Percentiles rank a stretch among this genome's conserved stretches.
These are phyloP conservation scores for Ceratina australensis DNA, from an alignment of 1,140 invertebrate species.

Conservation along the genomic window DNA sequence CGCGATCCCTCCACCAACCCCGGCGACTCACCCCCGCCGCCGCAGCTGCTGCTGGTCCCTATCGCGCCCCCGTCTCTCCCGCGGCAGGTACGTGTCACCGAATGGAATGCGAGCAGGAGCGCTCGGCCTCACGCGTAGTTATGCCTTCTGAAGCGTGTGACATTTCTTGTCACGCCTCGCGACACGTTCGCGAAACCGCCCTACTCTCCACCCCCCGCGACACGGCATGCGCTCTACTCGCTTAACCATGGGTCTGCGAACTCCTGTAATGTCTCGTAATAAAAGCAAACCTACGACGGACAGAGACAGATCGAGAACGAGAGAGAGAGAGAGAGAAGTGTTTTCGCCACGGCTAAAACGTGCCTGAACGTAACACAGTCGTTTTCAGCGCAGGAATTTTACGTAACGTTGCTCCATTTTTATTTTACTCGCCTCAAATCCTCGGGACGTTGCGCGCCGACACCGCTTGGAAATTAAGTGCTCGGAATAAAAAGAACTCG, in stretches of 20 bases:
- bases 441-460: neutral
- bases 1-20: constrained; percentile 47
- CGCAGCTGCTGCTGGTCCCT: no score
- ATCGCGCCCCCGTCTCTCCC: no score
- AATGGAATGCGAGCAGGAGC: constrained; percentile 45
- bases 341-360: constrained; percentile 46
- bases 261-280: constrained; percentile 70
- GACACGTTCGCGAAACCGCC: constrained; percentile 63
- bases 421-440: constrained; percentile 22
- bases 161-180: constrained; percentile 76
- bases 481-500: constrained; percentile 8
- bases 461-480: constrained; percentile 39
- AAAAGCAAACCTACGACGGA: constrained; percentile 62
- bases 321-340: constrained; percentile 41
- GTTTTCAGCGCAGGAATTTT: constrained; percentile 38
- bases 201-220: constrained; percentile 11
- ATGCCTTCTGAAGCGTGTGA: constrained; percentile 72
- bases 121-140: constrained; percentile 63
- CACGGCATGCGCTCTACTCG: constrained; percentile 37
- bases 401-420: constrained; percentile 39
- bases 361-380: constrained; percentile 48
- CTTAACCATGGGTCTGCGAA: constrained; percentile 48
- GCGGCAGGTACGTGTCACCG: constrained; percentile 52
- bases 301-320: no score
- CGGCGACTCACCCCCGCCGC: no score